These are phyloP conservation scores for Bemisia tabaci DNA, from an alignment of 1,140 invertebrate genomes.

Conservation along the genomic window DNA sequence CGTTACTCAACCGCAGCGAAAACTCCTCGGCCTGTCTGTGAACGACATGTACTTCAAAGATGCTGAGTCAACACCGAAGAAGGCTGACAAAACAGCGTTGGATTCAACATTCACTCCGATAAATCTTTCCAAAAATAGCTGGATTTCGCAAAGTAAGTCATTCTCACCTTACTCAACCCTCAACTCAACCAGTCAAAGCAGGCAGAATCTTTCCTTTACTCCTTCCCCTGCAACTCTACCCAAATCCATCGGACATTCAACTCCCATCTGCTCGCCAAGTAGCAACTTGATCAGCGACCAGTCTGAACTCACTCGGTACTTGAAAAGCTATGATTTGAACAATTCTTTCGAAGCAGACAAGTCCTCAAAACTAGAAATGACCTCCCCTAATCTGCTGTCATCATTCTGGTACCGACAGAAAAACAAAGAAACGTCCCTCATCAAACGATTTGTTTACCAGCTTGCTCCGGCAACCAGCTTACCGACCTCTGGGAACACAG, in stretches of 20 bases:
- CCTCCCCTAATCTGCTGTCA: neutral
- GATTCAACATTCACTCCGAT: neutral
- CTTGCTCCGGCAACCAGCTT: neutral
- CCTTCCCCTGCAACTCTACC: neutral
- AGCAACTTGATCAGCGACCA: neutral
- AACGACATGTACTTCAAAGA: neutral
- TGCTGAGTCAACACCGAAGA: neutral
- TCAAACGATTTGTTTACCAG: neutral
- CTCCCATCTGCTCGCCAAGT: neutral
- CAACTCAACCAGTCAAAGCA: neutral
- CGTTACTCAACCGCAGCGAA: neutral
- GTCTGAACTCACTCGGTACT: neutral
- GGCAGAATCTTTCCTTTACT: neutral
- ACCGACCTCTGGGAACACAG: neutral
- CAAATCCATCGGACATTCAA: neutral
- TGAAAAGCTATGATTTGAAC: neutral
- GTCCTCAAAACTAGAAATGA: neutral
- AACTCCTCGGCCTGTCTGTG: neutral
- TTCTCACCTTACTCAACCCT: neutral
- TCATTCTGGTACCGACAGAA: neutral
- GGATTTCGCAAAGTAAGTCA: neutral
- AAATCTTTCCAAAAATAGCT: neutral
- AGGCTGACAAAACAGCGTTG: neutral
- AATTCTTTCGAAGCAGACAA: neutral
- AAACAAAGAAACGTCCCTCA: neutral